Conservation (phyloP, 2,797 vertebrate genomes). For the Valencia hispanica region DNA sequence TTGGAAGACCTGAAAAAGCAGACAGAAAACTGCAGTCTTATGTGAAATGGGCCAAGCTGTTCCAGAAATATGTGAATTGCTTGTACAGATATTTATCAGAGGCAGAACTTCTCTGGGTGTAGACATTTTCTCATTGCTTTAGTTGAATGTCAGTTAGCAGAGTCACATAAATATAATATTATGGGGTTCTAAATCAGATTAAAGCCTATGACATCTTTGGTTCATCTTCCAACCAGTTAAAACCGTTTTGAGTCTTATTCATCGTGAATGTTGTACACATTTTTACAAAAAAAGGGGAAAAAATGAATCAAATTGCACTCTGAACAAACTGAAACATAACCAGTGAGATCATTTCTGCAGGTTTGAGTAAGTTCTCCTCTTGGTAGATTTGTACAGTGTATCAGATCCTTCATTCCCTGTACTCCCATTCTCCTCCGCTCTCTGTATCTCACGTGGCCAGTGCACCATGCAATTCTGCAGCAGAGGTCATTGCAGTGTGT, state of each 20-base stretch:
- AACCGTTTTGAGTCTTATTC: slow-evolving; percentile 11
- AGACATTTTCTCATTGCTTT: slow-evolving; percentile 55
- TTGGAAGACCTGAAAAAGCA: slow-evolving; percentile 96
- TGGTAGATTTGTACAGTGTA: slow-evolving; percentile 31
- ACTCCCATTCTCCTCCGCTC: slow-evolving; percentile 13
- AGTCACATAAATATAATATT: slow-evolving; percentile 48
- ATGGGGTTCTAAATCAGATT: slow-evolving; percentile 37
- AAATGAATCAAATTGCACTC: slow-evolving; percentile 16
- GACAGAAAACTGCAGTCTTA: slow-evolving; percentile 92
- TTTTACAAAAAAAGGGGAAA: not conserved
- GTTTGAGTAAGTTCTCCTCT: slow-evolving; percentile 54
- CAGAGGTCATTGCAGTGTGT: slow-evolving; percentile 35
- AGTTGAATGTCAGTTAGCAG: slow-evolving; percentile 49
- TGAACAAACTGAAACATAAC: slow-evolving; percentile 23
- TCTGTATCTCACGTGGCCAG: slow-evolving; percentile 46
- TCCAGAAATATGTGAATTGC: slow-evolving; percentile 41
- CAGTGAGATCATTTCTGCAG: slow-evolving; percentile 46
- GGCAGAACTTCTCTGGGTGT: slow-evolving; percentile 65
- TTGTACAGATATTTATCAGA: slow-evolving; percentile 60
- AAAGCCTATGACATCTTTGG: slow-evolving; percentile 18
- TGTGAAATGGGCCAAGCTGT: slow-evolving; percentile 80
- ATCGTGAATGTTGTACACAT: slow-evolving; percentile 38
- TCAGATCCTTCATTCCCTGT: slow-evolving; percentile 25
- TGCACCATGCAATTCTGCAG: slow-evolving; percentile 33
- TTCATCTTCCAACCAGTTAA: slow-evolving; percentile 7